A percentile compares a stretch with the other conserved stretches of the same genome.
phyloP scores from a whole-genome alignment of 2,113 vertebrate species.

The Tychaedon coryphoeus region DNA sequence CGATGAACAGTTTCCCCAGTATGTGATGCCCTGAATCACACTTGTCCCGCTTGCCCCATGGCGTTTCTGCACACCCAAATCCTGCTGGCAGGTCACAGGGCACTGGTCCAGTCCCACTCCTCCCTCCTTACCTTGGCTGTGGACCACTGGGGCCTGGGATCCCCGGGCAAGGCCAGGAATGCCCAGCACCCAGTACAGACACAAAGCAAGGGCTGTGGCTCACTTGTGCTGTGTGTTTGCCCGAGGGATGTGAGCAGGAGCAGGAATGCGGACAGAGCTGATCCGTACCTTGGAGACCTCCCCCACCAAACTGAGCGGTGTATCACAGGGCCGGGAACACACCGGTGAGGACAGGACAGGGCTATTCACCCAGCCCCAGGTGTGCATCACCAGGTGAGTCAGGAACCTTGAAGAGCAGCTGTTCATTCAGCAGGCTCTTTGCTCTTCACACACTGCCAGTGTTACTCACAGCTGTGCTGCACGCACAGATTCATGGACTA shows the following conservation, averaged over 20 bases:
- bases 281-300: neutral
- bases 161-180: neutral
- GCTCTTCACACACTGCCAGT: neutral
- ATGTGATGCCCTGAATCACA: neutral
- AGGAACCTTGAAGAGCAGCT: neutral
- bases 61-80: neutral
- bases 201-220: neutral
- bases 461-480: neutral
- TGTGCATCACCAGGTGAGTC: neutral
- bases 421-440: neutral
- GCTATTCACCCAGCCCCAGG: neutral
- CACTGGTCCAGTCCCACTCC: neutral
- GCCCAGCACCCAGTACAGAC: neutral
- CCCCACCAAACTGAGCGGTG: accelerated
- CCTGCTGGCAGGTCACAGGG: neutral
- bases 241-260: neutral
- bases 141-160: neutral
- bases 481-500: neutral
- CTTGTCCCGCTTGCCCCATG: accelerated
- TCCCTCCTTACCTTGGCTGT: neutral
- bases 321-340: accelerated
- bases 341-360: accelerated
- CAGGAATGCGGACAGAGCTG: neutral
- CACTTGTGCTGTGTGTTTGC: neutral
- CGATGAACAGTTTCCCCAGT: neutral